Evolutionary conservation across 2,888 invertebrate species (phyloP), one percentile per base, ranked within the genome.

Genomic region (Cheilosia variabilis): DNA sequence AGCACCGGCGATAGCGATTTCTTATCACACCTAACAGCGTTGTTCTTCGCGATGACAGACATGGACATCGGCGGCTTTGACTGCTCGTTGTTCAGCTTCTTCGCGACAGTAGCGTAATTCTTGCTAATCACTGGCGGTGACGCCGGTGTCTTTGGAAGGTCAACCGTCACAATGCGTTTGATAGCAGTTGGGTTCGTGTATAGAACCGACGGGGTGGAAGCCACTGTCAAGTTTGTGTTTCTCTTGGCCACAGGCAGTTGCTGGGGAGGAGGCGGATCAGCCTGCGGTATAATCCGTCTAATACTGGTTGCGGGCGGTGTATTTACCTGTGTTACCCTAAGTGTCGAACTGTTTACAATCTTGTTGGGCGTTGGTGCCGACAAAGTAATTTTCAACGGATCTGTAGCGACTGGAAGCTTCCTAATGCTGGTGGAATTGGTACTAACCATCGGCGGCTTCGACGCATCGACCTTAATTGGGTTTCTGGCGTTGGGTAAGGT

Each of bases 41-140:
- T n/a, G 19, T 63, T 80, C 22, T 81, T 77, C 1, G 79, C 66
- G 52, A 77, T 72, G 15, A 86, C 68, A 9, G 81, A 77, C 45
- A 81, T 72, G 13, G 75, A 68, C 62, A 86, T 47, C 9, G 86
- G 66, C 10, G 69, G 24, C 17, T 66, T 79, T 3, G 53, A 47
- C 19, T 52, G 37, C 19, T 75, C 55, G 6, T n/a, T 55, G 15
- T 15, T 24, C 1, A 24, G 22, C 10, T 72, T 79, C 2, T 63
- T 73, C 10, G 47, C 10, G 17, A 19, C 73, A 17, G 73, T 31
- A 27, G 31, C 22, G 24, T 60, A 73, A 27, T 41, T 47, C 9
- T 79, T 84, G 2, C 53, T 52, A 5, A 84, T 80, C 2, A 84
- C 75, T 55, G 84, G 78, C 4, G 79, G 66, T 0, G 79, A 79